phyloP scores from a whole-genome alignment of 2,113 vertebrate species.

The Mesembrinibis cayennensis region DNA sequence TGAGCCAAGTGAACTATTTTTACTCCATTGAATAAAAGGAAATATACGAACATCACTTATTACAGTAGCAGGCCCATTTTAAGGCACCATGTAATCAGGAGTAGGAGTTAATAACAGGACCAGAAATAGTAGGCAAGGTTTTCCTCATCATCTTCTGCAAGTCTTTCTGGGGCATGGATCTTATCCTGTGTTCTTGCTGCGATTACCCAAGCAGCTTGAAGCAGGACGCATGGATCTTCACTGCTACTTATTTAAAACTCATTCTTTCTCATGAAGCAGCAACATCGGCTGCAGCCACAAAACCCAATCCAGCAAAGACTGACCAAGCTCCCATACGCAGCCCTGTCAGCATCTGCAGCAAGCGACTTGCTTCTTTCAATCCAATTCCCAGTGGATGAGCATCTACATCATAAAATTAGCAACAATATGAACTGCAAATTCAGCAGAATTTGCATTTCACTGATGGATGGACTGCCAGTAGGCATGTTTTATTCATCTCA shows the following conservation, averaged over 20 bases:
- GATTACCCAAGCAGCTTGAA: neutral
- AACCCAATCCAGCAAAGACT: neutral
- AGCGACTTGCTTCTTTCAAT: neutral
- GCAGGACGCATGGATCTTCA: neutral
- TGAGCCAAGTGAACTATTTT: conserved; percentile 31
- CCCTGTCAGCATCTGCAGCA: neutral
- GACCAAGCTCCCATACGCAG: neutral
- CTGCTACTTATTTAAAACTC: neutral
- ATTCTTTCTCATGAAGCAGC: neutral
- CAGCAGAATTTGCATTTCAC: conserved; percentile 23
- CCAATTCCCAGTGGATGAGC: neutral
- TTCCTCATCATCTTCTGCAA: neutral
- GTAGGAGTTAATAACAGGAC: conserved; percentile 1
- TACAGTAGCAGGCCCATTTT: neutral
- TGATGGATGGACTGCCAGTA: neutral
- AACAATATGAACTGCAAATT: neutral
- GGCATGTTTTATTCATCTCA: conserved; percentile 26
- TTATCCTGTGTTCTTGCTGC: neutral
- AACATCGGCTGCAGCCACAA: neutral
- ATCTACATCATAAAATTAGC: neutral
- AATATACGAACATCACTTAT: neutral
- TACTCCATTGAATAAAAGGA: conserved; percentile 5
- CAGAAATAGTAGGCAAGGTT: neutral
- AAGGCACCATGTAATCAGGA: neutral
- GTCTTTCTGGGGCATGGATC: neutral